Conservation (phyloP, 2,888 invertebrate genomes). For the Hydraecia micacea region DNA sequence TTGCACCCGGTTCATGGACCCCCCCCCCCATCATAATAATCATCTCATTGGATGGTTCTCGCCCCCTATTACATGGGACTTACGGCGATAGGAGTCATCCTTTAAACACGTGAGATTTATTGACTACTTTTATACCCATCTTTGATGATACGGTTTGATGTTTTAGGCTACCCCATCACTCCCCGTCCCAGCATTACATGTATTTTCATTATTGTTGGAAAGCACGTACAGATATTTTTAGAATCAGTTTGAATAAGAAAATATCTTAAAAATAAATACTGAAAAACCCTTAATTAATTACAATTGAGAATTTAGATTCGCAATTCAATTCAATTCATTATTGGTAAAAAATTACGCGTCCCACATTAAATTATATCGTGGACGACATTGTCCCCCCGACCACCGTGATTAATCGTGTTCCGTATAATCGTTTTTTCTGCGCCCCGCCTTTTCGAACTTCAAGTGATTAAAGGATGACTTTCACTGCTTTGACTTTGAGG, state of each 20-base stretch:
- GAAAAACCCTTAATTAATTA: not conserved
- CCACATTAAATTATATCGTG: not conserved
- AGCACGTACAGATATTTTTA: not conserved
- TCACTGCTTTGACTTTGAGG: too few species aligned
- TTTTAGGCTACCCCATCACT: not conserved
- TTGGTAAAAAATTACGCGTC: not conserved
- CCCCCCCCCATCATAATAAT: too few species aligned
- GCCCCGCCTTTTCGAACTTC: not conserved
- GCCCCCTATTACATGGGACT: not conserved
- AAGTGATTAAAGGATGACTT: not conserved
- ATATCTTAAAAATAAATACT: not conserved
- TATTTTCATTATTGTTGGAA: not conserved
- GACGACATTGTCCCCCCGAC: not conserved
- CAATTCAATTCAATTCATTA: not conserved
- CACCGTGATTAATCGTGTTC: not conserved
- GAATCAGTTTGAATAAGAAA: not conserved
- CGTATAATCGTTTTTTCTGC: not conserved
- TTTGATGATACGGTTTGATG: not conserved
- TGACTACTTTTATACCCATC: not conserved
- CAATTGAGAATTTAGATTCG: not conserved
- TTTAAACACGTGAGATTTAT: not conserved
- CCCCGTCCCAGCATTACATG: not conserved
- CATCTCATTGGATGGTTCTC: too few species aligned
- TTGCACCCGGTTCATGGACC: not conserved
- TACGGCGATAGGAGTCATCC: not conserved